Conservation (phyloP, 2,113 vertebrate species). For the Eretmochelys imbricata region DNA sequence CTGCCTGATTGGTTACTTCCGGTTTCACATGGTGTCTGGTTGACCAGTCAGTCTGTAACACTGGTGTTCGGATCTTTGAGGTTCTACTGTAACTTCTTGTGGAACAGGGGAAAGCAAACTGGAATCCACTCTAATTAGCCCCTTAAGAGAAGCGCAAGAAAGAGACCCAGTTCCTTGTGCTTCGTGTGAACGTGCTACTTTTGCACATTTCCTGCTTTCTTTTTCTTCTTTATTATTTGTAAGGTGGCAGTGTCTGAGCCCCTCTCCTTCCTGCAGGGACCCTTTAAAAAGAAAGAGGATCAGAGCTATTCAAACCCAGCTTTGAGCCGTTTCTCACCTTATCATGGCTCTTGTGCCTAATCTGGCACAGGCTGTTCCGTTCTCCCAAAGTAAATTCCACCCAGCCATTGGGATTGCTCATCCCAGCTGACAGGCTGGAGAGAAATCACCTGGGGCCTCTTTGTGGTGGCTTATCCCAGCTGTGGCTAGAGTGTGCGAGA, state of each 20-base stretch:
- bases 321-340: not conserved
- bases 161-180: not conserved
- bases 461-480: not conserved
- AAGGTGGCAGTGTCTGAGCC: not conserved
- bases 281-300: not conserved
- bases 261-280: not conserved
- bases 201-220: not conserved
- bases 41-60: too few relatives aligned
- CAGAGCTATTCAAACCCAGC: not conserved
- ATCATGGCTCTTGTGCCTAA: fast-evolving
- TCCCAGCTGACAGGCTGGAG: not conserved
- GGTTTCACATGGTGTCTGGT: too few relatives aligned
- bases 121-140: not conserved
- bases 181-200: not conserved
- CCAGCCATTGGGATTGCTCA: fast-evolving
- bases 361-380: not conserved
- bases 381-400: not conserved
- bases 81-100: not conserved
- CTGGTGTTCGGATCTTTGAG: too few relatives aligned
- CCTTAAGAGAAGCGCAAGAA: not conserved
- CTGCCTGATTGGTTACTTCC: too few relatives aligned
- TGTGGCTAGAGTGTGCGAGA: not conserved
- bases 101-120: not conserved
- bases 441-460: not conserved
- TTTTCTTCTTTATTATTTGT: not conserved